Evolutionary conservation across 2,113 vertebrate genomes (phyloP), one percentile per base, ranked within the genome.

Genomic region (Menidia beryllina): DNA sequence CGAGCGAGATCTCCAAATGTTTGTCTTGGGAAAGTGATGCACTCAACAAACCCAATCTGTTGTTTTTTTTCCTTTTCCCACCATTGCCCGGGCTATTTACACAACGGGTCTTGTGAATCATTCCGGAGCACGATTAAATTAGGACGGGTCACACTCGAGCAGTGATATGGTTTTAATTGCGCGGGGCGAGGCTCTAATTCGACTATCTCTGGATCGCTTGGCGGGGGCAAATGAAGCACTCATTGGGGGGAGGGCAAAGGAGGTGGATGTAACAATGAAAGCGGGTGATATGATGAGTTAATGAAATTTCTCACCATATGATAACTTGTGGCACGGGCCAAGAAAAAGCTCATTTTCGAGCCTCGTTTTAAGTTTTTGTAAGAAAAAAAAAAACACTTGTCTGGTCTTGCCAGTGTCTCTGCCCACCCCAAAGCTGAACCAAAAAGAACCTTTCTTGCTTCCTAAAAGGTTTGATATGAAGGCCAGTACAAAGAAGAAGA

Each of bases 111-210:
- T 88, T n/a, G 88, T 87, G 87, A 74, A 87, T 88, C 79, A 82
- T 79, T 88, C 83, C 69, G 58, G 75, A 88, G 82, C 82, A 79
- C 81, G 91, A 90, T 92, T 87, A 88, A 86, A 87, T 89, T 87
- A 90, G 81, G 75, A 84, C 56, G 71, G 88, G 89, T 90, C 88
- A 91, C 88, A 90, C 88, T 84, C 64, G 27, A 84, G 75, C 80
- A 87, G 88, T 91, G 91, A 93, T 91, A 86, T 1, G 77, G 86
- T 90, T 92, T 92, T 90, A 91, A 93, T 93, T 91, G 89, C 75
- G 59, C 19, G 69, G 86, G 87, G 84, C 84, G 77, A 71, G 79
- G 70, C 75, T 85, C 81, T 91, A 89, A 91, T 91, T 90, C 86
- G 76, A 85, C 88, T 84, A 85, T 91, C 86, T 85, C 62, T 75